Percentiles rank a stretch among this genome's conserved stretches.
Evolutionary conservation across 2,888 invertebrate species (phyloP).

Genomic region (Steinernema hermaphroditum): DNA sequence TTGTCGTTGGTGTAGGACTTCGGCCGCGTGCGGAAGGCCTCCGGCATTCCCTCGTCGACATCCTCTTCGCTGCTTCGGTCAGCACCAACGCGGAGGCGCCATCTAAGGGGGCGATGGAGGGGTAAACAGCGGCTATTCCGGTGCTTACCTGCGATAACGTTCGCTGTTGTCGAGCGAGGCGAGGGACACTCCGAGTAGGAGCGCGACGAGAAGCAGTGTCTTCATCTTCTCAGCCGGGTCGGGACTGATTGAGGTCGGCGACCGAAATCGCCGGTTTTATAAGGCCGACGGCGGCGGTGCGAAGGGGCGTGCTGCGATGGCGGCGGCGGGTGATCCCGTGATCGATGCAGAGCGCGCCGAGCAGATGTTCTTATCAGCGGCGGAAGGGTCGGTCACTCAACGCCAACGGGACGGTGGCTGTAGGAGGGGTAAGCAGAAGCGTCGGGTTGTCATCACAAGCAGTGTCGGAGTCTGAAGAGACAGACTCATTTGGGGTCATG

Average conservation of each 20-base stretch:
- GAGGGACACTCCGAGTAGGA: slow-evolving; percentile 9
- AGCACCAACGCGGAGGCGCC: not conserved
- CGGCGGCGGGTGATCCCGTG: slow-evolving; percentile 14
- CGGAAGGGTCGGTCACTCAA: slow-evolving; percentile 6
- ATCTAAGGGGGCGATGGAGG: not conserved
- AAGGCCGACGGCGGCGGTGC: slow-evolving; percentile 8
- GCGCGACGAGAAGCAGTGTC: slow-evolving; percentile 19
- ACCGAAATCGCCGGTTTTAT: slow-evolving; percentile 17
- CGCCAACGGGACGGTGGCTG: not conserved
- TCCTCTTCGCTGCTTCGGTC: not conserved
- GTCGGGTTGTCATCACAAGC: too few species aligned
- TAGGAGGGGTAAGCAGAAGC: too few species aligned
- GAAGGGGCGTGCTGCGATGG: slow-evolving; percentile 4
- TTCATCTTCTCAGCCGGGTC: not conserved
- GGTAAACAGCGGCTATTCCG: not conserved
- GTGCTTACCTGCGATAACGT: not conserved
- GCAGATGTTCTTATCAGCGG: slow-evolving; percentile 22
- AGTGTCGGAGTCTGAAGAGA: too few species aligned
- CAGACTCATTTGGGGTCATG: too few species aligned
- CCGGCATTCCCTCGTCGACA: not conserved
- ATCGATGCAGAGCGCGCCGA: not conserved
- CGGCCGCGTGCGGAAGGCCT: not conserved
- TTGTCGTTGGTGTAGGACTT: not conserved
- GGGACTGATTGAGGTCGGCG: slow-evolving; percentile 22
- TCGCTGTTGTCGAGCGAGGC: not conserved